Evolutionary conservation across 2,797 vertebrate genomes (phyloP).

Genomic region (Syngnathus rostellatus): DNA sequence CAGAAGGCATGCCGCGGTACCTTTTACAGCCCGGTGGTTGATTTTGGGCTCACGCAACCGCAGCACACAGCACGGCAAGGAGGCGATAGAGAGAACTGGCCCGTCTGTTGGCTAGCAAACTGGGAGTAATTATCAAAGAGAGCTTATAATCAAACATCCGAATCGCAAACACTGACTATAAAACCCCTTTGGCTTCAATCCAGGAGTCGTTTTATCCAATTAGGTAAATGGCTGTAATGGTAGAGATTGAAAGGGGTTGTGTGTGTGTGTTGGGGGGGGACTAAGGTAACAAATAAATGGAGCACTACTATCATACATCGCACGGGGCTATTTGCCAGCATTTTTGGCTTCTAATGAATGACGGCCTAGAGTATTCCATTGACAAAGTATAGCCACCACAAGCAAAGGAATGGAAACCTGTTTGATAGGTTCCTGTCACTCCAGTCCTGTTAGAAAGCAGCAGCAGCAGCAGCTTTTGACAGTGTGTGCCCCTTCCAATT

Average conservation of each 20-base stretch:
- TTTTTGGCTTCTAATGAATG: conserved; percentile 19
- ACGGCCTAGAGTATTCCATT: conserved; percentile 32
- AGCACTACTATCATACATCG: conserved; percentile 38
- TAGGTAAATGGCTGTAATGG: conserved; percentile 73
- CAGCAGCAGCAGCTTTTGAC: conserved; percentile 29
- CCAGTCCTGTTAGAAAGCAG: conserved; percentile 11
- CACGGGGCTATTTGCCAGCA: not conserved
- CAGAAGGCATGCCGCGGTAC: conserved; percentile 67
- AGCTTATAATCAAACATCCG: conserved; percentile 74
- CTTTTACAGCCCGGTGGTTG: conserved; percentile 67
- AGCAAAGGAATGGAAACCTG: conserved; percentile 22
- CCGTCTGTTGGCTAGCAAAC: conserved; percentile 62
- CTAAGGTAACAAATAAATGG: conserved; percentile 52
- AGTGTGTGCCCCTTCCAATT: conserved; percentile 24
- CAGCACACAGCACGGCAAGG: conserved; percentile 56
- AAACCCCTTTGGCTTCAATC: conserved; percentile 69
- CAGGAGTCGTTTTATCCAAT: conserved; percentile 75
- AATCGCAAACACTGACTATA: conserved; percentile 71
- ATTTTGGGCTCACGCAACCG: conserved; percentile 62
- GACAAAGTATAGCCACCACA: conserved; percentile 18
- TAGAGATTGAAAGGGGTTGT: conserved; percentile 32
- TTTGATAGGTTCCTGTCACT: conserved; percentile 23
- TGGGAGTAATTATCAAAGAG: conserved; percentile 73
- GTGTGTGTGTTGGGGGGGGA: not conserved
- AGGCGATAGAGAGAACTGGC: conserved; percentile 61